Conservation (phyloP, 2,888 invertebrate genomes). For the Blastobasis lacticolella region DNA sequence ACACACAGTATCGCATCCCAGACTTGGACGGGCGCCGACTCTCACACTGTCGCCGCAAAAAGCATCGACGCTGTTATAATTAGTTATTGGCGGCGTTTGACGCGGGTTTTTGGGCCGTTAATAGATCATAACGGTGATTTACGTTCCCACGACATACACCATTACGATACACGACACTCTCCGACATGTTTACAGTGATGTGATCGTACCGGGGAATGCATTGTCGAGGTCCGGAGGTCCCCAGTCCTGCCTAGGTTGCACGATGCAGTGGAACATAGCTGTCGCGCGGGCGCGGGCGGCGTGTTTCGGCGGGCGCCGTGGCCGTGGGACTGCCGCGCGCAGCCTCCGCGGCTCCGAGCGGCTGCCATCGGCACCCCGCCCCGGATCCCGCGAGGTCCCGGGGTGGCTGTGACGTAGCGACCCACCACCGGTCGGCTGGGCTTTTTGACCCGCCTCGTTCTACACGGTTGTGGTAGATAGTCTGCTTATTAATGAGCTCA, state of each 20-base stretch:
- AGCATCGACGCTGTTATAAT: slow-evolving; percentile 31
- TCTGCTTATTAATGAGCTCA: too few relatives aligned
- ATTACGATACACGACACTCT: neutral
- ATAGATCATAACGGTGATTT: slow-evolving; percentile 21
- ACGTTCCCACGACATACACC: neutral
- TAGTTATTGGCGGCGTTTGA: slow-evolving; percentile 38
- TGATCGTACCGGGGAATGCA: slow-evolving; percentile 80
- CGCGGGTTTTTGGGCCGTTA: slow-evolving; percentile 24
- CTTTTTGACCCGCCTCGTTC: too few relatives aligned
- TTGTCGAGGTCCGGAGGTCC: slow-evolving; percentile 81
- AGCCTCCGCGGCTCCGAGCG: slow-evolving; percentile 24
- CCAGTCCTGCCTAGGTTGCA: slow-evolving; percentile 86
- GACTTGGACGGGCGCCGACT: slow-evolving; percentile 15
- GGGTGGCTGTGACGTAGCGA: too few relatives aligned
- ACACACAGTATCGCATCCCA: slow-evolving; percentile 11
- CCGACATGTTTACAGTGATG: neutral
- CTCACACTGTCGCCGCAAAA: slow-evolving; percentile 18
- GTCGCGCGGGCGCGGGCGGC: slow-evolving; percentile 14
- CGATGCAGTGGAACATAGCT: slow-evolving; percentile 87
- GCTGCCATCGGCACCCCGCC: slow-evolving; percentile 14
- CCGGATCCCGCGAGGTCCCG: slow-evolving; percentile 10
- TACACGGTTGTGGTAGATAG: too few relatives aligned
- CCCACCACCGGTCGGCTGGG: too few relatives aligned
- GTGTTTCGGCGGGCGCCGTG: slow-evolving; percentile 23
- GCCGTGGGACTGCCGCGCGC: slow-evolving; percentile 27